These are phyloP conservation scores for Incurvaria masculella DNA, from an alignment of 2,888 invertebrate species.

Conservation along the genomic window DNA sequence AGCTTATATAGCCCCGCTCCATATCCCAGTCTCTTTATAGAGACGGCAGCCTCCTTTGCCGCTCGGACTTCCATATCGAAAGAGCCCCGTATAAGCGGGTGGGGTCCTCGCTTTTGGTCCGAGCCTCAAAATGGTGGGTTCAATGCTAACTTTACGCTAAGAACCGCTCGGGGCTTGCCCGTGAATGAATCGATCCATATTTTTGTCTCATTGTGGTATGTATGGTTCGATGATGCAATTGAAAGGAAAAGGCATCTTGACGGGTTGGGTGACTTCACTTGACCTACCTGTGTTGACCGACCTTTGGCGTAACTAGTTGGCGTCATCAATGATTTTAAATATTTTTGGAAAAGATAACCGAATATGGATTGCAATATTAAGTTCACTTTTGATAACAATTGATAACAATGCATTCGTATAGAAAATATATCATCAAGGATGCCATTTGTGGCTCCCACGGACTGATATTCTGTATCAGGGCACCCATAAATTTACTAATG, in stretches of 20 bases:
- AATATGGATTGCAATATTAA: no score
- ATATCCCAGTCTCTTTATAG: background rate
- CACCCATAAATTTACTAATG: no score
- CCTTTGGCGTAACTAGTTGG: no score
- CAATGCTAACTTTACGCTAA: constrained; percentile 15
- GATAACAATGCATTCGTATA: no score
- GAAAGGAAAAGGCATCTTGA: background rate
- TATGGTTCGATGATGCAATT: background rate
- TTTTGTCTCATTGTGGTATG: background rate
- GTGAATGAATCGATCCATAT: background rate
- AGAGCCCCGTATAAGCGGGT: constrained; percentile 34
- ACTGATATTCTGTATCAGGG: no score
- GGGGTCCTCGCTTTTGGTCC: constrained; percentile 36
- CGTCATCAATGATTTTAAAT: no score
- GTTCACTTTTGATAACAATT: no score
- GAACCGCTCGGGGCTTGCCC: background rate
- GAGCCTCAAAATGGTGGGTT: constrained; percentile 25
- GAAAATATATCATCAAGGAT: no score
- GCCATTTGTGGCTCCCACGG: no score
- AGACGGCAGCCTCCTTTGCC: background rate
- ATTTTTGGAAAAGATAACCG: no score
- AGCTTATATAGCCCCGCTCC: background rate
- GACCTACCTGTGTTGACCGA: no score
- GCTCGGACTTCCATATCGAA: constrained; percentile 17
- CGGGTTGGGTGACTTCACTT: no score